phyloP scores from a whole-genome alignment of 37 sponge, comb jelly and placozoan genomes.

The Cliona cf. orientalis region DNA sequence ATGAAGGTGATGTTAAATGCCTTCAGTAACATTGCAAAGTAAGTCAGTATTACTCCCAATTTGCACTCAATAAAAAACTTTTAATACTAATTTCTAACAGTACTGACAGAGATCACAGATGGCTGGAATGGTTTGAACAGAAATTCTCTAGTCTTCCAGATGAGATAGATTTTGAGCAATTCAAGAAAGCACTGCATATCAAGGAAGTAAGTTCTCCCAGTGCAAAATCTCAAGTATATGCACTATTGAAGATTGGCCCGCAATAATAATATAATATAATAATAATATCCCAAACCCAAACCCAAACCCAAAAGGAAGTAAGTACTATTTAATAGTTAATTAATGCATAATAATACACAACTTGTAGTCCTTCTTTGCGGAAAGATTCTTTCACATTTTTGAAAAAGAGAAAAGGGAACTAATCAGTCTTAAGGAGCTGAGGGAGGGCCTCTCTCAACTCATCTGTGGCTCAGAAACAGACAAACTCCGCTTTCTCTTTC shows the following conservation, averaged over 20 bases:
- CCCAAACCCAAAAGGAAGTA: no score
- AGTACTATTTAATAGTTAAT: no score
- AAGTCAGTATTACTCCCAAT: background rate
- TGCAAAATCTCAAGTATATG: background rate
- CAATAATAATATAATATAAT: no score
- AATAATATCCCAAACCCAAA: no score
- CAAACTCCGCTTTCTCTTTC: constrained; percentile 83
- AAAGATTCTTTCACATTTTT: constrained; percentile 85
- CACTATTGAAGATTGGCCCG: background rate
- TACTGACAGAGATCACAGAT: constrained; percentile 83
- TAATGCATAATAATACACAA: no score
- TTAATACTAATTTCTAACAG: no score
- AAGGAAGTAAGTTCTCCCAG: constrained; percentile 62
- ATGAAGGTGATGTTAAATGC: constrained; percentile 68
- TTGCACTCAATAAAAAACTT: background rate
- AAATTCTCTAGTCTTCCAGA: constrained; percentile 83
- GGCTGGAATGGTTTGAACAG: constrained; percentile 90
- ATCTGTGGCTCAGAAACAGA: constrained; percentile 79
- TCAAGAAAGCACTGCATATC: constrained; percentile 71
- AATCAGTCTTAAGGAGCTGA: constrained; percentile 87
- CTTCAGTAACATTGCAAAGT: constrained; percentile 80
- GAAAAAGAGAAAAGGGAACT: constrained; percentile 80
- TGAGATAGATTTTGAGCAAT: constrained; percentile 76
- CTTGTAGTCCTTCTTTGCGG: constrained; percentile 92
- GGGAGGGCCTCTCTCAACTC: constrained; percentile 79